phyloP scores from a whole-genome alignment of 2,888 invertebrate genomes.

The Lymantria monacha region DNA sequence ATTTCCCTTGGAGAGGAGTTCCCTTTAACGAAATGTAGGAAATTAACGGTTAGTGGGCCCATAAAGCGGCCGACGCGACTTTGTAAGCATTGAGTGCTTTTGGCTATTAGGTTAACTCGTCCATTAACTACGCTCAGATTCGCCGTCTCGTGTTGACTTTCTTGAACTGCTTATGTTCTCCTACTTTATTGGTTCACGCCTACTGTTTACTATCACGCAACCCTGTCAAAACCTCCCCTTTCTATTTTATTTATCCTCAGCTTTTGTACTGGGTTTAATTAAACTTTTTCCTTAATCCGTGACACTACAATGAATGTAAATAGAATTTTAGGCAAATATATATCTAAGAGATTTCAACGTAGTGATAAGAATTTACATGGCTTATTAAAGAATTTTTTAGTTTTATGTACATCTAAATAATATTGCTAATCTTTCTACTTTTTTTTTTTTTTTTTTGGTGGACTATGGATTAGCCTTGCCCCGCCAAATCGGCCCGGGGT shows the following conservation, averaged over 20 bases:
- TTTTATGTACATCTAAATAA: too few species aligned
- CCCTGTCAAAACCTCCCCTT: constrained; percentile 26
- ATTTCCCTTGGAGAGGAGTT: constrained; percentile 69
- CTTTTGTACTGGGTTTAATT: constrained; percentile 2
- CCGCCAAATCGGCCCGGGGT: too few species aligned
- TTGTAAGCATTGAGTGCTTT: constrained; percentile 81
- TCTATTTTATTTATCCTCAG: constrained; percentile 3
- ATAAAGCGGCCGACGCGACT: constrained; percentile 74
- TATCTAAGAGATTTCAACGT: too few species aligned
- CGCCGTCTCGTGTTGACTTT: constrained; percentile 62
- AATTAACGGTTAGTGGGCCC: constrained; percentile 76
- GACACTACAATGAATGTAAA: too few species aligned
- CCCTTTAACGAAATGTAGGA: constrained; percentile 70
- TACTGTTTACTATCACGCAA: constrained; percentile 32
- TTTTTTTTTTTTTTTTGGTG: too few species aligned
- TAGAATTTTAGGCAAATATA: too few species aligned
- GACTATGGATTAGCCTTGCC: too few species aligned
- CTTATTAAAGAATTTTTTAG: too few species aligned
- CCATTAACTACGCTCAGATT: constrained; percentile 72
- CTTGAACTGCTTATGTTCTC: constrained; percentile 48
- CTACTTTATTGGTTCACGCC: constrained; percentile 36
- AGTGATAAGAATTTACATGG: too few species aligned
- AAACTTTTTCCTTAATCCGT: constrained; percentile 2
- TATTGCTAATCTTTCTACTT: too few species aligned
- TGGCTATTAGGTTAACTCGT: constrained; percentile 78